Evolutionary conservation across 1,140 invertebrate species (phyloP).

Genomic region (Melipona quadrifasciata): DNA sequence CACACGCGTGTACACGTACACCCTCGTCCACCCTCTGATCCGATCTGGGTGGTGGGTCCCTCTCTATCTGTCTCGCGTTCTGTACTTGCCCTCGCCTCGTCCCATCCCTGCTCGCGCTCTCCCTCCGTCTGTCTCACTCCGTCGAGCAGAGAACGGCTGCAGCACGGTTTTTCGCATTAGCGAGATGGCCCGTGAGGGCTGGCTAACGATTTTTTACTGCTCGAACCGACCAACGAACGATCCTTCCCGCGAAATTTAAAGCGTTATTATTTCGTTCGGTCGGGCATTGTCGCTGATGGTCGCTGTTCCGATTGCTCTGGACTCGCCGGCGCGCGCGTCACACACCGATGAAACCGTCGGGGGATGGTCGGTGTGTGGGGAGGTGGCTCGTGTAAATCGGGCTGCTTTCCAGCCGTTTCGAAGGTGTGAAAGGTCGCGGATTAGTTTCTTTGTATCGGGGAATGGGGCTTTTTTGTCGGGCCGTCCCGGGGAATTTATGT

Average conservation of each 20-base stretch:
- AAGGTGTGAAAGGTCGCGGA: conserved; percentile 42
- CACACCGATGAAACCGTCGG: too few relatives aligned
- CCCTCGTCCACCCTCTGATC: conserved; percentile 17
- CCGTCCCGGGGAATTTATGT: conserved; percentile 22
- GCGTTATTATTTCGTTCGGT: conserved; percentile 21
- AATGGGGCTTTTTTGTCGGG: conserved; percentile 17
- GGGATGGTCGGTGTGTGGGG: not conserved
- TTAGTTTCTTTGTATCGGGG: conserved; percentile 34
- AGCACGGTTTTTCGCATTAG: conserved; percentile 74
- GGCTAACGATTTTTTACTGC: conserved; percentile 72
- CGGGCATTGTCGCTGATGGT: conserved; percentile 31
- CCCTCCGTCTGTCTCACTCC: conserved; percentile 26
- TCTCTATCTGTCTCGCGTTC: not conserved
- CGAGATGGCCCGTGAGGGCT: conserved; percentile 66
- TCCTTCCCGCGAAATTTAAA: conserved; percentile 62
- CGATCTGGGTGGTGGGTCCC: conserved; percentile 27
- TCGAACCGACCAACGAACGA: conserved; percentile 42
- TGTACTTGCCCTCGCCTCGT: not conserved
- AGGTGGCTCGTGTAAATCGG: conserved; percentile 29
- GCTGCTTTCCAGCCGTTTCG: conserved; percentile 24
- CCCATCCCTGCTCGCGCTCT: conserved; percentile 14
- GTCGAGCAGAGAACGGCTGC: conserved; percentile 35
- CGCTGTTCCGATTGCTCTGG: conserved; percentile 36
- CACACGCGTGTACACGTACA: not conserved
- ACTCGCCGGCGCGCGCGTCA: not conserved